Percentiles rank a stretch among this genome's conserved stretches.
These are phyloP conservation scores for Acanthopagrus latus DNA, from an alignment of 2,797 vertebrate species.

Conservation along the genomic window DNA sequence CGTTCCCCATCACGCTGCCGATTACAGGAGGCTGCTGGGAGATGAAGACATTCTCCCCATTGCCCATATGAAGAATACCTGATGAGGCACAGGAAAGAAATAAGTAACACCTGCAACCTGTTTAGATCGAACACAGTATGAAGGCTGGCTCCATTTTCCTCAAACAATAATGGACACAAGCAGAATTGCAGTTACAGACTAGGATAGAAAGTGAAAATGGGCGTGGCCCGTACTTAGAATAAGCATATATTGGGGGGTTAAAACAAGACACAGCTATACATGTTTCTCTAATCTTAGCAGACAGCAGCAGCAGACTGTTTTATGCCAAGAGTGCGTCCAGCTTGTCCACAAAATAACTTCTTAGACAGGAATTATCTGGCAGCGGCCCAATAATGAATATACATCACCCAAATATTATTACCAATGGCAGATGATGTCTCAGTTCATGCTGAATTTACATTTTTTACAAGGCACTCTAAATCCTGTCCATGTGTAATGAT, in stretches of 20 bases:
- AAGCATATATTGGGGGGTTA: background rate
- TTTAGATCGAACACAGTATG: slow-evolving; percentile 17
- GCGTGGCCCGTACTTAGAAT: background rate
- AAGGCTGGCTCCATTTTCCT: background rate
- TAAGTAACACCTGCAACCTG: slow-evolving; percentile 49
- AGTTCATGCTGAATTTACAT: slow-evolving; percentile 12
- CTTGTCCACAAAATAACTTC: background rate
- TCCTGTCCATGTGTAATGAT: background rate
- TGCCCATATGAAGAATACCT: slow-evolving; percentile 99
- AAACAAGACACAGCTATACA: slow-evolving; percentile 15
- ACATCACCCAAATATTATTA: slow-evolving; percentile 1
- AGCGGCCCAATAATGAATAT: background rate
- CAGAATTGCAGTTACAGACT: background rate
- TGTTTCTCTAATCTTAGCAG: background rate
- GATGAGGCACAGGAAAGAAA: slow-evolving; percentile 49
- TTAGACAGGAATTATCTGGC: background rate
- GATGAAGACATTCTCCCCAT: slow-evolving; percentile 97
- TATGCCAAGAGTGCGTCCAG: background rate
- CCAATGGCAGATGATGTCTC: slow-evolving; percentile 5
- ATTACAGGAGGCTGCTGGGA: slow-evolving; percentile 98
- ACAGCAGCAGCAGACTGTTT: slow-evolving; percentile 3
- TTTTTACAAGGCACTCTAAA: background rate
- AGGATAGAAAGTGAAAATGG: background rate
- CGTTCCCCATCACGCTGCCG: slow-evolving; percentile 97
- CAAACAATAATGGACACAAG: background rate